phyloP scores from a whole-genome alignment of 2,888 invertebrate species.

The Coleophora flavipennella region DNA sequence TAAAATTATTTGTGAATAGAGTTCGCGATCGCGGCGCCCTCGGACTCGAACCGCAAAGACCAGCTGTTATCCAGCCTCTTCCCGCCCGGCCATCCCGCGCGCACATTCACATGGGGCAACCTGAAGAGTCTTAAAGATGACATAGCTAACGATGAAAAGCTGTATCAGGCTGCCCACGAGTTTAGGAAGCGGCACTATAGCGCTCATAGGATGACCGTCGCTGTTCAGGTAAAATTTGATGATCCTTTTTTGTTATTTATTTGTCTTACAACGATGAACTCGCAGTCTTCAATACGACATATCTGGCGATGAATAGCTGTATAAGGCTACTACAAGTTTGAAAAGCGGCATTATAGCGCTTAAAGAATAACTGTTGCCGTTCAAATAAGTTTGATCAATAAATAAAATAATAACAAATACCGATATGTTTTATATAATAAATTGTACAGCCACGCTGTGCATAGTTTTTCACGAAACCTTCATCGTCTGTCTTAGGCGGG shows the following conservation, averaged over 20 bases:
- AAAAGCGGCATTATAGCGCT: neutral
- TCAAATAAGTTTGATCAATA: too few relatives aligned
- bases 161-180: slow-evolving; percentile 80
- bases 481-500: too few relatives aligned
- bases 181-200: slow-evolving; percentile 87
- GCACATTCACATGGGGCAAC: slow-evolving; percentile 91
- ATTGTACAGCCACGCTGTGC: too few relatives aligned
- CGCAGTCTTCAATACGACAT: too few relatives aligned
- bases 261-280: too few relatives aligned
- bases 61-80: slow-evolving; percentile 82
- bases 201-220: slow-evolving; percentile 89
- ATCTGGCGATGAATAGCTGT: neutral
- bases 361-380: neutral
- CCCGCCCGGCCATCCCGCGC: slow-evolving; percentile 77
- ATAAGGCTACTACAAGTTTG: neutral
- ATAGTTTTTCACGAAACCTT: too few relatives aligned
- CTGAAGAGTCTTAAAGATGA: slow-evolving; percentile 79
- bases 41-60: slow-evolving; percentile 82
- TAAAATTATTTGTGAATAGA: slow-evolving; percentile 57
- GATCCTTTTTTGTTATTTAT: neutral
- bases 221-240: slow-evolving; percentile 75
- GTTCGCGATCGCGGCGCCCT: slow-evolving; percentile 84
- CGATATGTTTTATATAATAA: too few relatives aligned
- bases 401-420: too few relatives aligned
- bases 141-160: slow-evolving; percentile 72